Percentiles rank a stretch among this genome's conserved stretches.
Evolutionary conservation across 2,888 invertebrate species (phyloP).

Genomic region (Arctia plantaginis): DNA sequence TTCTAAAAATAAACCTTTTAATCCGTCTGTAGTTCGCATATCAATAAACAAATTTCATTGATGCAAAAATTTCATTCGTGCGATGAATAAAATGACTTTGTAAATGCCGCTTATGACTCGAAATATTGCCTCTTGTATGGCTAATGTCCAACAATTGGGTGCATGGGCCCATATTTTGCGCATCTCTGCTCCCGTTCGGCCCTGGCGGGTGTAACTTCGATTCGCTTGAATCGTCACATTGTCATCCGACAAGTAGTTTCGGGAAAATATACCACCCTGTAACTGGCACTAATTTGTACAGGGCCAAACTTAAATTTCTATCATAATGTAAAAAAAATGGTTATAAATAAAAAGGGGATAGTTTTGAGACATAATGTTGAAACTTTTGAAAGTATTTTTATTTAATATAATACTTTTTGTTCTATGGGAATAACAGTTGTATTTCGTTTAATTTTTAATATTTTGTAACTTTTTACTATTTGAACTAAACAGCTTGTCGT

Average conservation of each 20-base stretch:
- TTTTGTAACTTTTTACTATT: neutral
- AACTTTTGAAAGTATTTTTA: constrained; percentile 2
- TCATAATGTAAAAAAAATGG: neutral
- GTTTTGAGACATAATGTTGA: constrained; percentile 16
- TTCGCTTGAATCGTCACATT: constrained; percentile 71
- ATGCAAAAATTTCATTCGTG: constrained; percentile 53
- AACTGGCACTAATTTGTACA: constrained; percentile 78
- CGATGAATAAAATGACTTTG: constrained; percentile 39
- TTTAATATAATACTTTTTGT: neutral
- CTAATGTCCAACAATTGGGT: constrained; percentile 55
- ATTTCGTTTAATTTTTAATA: neutral
- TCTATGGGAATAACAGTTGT: neutral
- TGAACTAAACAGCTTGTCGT: too few species aligned
- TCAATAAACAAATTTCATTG: constrained; percentile 47
- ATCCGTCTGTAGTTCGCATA: neutral
- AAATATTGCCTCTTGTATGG: constrained; percentile 44
- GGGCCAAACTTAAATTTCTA: constrained; percentile 60
- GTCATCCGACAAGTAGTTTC: constrained; percentile 78
- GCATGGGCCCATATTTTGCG: constrained; percentile 63
- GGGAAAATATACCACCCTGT: constrained; percentile 82
- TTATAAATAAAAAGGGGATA: constrained; percentile 10
- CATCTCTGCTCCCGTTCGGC: constrained; percentile 70
- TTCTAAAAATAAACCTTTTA: neutral
- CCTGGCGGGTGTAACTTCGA: constrained; percentile 53
- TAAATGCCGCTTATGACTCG: constrained; percentile 31